Conservation (phyloP, 2,797 vertebrate species). For the Micrastur ruficollis region DNA sequence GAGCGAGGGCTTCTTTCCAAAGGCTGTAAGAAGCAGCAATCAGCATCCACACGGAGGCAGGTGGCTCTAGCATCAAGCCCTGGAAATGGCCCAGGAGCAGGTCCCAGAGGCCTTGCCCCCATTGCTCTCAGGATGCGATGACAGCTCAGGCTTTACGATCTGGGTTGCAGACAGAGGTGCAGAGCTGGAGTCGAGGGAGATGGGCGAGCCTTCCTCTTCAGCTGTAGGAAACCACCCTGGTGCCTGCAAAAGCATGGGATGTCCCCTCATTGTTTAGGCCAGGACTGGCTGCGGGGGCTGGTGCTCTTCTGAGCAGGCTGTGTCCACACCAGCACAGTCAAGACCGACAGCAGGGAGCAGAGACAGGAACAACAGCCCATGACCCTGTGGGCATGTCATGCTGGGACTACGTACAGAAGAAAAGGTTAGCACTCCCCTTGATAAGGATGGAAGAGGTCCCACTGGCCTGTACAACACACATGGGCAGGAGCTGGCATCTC, state of each 20-base stretch:
- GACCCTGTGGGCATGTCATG: not conserved
- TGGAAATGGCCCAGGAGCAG: not conserved
- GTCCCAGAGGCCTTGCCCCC: not conserved
- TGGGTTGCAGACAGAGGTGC: not conserved
- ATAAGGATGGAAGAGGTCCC: slow-evolving; percentile 98
- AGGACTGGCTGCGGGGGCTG: not conserved
- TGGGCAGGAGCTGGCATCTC: not conserved
- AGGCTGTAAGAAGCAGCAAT: not conserved
- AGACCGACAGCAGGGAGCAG: not conserved
- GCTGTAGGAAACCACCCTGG: not conserved
- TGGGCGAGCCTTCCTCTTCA: not conserved
- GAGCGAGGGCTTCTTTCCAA: not conserved
- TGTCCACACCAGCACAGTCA: not conserved
- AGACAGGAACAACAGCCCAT: fast-evolving
- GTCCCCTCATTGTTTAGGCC: not conserved
- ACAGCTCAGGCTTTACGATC: not conserved
- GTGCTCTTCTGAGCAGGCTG: not conserved
- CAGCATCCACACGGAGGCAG: not conserved
- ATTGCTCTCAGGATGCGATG: not conserved
- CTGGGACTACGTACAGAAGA: not conserved
- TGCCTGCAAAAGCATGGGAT: not conserved
- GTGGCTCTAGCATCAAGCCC: not conserved
- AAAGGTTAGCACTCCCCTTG: slow-evolving; percentile 99
- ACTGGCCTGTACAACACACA: slow-evolving; percentile 92
- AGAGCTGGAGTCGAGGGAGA: not conserved